These are phyloP conservation scores for Chaetogeoica ovagalla DNA, from an alignment of 2,888 invertebrate genomes.

Conservation along the genomic window DNA sequence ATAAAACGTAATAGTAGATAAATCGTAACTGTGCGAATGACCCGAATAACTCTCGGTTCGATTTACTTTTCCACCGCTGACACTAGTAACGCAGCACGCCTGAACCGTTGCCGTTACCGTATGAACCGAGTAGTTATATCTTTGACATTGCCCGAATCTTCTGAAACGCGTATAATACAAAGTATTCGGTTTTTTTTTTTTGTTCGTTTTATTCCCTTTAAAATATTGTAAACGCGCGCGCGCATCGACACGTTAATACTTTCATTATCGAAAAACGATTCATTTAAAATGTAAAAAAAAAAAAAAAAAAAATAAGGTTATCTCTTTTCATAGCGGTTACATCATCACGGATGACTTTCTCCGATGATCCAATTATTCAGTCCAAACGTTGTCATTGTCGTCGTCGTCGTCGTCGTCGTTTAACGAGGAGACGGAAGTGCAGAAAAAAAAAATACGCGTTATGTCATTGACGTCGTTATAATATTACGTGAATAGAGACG, in stretches of 20 bases:
- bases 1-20: constrained; percentile 28
- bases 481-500: neutral
- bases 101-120: neutral
- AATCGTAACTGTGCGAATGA: constrained; percentile 37
- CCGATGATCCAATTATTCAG: constrained; percentile 25
- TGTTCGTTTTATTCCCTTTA: neutral
- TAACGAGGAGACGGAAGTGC: neutral
- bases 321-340: constrained; percentile 4
- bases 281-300: neutral
- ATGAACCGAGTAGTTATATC: neutral
- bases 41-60: constrained; percentile 33
- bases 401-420: neutral
- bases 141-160: constrained; percentile 18
- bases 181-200: neutral
- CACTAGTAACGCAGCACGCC: neutral
- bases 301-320: neutral
- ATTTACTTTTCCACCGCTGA: neutral
- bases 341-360: constrained; percentile 39
- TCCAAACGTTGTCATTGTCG: neutral
- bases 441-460: neutral
- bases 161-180: neutral
- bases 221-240: neutral
- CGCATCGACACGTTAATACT: neutral
- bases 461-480: neutral
- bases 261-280: constrained; percentile 14